These are phyloP conservation scores for Odontomyia ornata DNA, from an alignment of 2,888 invertebrate genomes.

Conservation along the genomic window DNA sequence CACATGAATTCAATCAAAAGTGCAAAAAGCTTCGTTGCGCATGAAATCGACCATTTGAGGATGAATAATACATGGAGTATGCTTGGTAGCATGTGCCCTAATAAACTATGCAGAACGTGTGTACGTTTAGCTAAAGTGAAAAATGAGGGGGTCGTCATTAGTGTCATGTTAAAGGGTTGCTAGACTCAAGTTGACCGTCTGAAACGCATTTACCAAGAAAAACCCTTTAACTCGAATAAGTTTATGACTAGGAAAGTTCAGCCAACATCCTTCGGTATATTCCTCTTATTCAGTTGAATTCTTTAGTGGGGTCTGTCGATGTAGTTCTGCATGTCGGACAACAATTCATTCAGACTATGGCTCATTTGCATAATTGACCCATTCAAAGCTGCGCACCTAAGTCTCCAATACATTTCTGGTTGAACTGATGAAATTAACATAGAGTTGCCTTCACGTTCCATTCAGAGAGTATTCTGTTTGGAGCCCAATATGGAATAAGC, in stretches of 20 bases:
- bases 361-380: conserved; percentile 63
- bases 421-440: conserved; percentile 37
- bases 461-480: background rate
- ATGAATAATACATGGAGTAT: background rate
- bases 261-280: background rate
- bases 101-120: background rate
- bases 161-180: background rate
- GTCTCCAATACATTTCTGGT: conserved; percentile 43
- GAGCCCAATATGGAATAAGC: background rate
- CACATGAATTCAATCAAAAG: conserved; percentile 15
- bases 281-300: background rate
- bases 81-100: background rate
- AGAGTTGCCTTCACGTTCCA: conserved; percentile 19
- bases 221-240: background rate
- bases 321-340: conserved; percentile 41
- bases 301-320: background rate
- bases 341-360: conserved; percentile 37
- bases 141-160: background rate
- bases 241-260: background rate
- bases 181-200: conserved; percentile 5
- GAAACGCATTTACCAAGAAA: conserved; percentile 23
- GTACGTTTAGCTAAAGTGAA: background rate
- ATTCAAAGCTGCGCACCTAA: conserved; percentile 54
- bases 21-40: conserved; percentile 41
- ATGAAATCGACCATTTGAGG: conserved; percentile 8